phyloP scores from a whole-genome alignment of 2,797 vertebrate genomes.

The Scarus forsteni region DNA sequence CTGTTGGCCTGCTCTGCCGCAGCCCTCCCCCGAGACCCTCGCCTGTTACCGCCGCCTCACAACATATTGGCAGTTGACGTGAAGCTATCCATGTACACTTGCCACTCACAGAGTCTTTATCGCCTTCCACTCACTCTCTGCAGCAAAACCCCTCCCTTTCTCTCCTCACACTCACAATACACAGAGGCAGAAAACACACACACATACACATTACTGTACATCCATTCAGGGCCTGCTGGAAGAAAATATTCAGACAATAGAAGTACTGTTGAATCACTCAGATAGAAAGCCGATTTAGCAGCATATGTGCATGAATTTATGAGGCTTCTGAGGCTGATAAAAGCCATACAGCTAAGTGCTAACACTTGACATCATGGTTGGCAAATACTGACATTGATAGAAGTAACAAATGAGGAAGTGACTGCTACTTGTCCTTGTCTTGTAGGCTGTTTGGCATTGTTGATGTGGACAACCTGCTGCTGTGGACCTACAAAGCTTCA shows the following conservation, averaged over 20 bases:
- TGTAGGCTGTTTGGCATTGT: too few species aligned
- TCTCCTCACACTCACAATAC: slow-evolving; percentile 3
- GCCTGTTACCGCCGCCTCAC: slow-evolving; percentile 97
- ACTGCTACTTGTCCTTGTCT: too few species aligned
- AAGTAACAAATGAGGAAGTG: too few species aligned
- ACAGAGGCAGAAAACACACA: slow-evolving; percentile 15
- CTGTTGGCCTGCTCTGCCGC: slow-evolving; percentile 95
- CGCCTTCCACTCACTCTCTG: slow-evolving; percentile 77
- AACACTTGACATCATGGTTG: too few species aligned
- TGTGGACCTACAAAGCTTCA: too few species aligned
- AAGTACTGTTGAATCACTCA: slow-evolving; percentile 76
- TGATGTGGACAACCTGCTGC: too few species aligned
- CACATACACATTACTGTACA: slow-evolving; percentile 26
- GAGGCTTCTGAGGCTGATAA: slow-evolving; percentile 54
- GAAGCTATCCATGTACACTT: slow-evolving; percentile 94
- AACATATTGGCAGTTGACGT: slow-evolving; percentile 99
- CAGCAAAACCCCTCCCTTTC: slow-evolving; percentile 64
- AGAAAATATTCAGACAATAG: slow-evolving; percentile 77
- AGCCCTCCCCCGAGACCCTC: slow-evolving; percentile 93
- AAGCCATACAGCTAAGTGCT: slow-evolving; percentile 49
- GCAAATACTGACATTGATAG: too few species aligned
- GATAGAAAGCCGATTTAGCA: slow-evolving; percentile 46
- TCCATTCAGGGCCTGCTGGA: slow-evolving; percentile 53
- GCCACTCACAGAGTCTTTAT: slow-evolving; percentile 92
- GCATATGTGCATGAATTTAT: slow-evolving; percentile 53